These are phyloP conservation scores for Scomber japonicus DNA, from an alignment of 2,113 vertebrate species.

Conservation along the genomic window DNA sequence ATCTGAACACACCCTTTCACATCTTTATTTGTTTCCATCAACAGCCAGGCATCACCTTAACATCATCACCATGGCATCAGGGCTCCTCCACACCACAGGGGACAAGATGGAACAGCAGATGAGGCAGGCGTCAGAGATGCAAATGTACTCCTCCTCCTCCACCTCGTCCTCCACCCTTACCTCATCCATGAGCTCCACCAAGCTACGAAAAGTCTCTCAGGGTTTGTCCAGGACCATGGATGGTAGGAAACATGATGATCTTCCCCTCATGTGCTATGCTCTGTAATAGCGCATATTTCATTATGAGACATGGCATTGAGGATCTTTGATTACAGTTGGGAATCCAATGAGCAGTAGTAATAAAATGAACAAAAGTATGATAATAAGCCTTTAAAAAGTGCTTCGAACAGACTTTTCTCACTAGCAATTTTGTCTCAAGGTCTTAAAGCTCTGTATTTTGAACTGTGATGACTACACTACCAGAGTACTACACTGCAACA, in stretches of 20 bases:
- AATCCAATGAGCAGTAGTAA: background rate
- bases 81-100: slow-evolving; percentile 50
- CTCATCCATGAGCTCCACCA: slow-evolving; percentile 54
- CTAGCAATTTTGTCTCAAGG: too few relatives aligned
- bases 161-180: slow-evolving; percentile 35
- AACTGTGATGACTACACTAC: background rate
- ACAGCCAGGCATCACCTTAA: background rate
- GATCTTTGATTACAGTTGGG: background rate
- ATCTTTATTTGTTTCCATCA: slow-evolving; percentile 26
- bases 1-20: background rate
- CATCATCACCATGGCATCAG: slow-evolving; percentile 52
- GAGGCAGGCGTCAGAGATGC: slow-evolving; percentile 55
- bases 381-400: background rate
- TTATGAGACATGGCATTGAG: background rate
- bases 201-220: slow-evolving; percentile 60
- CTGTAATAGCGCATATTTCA: background rate
- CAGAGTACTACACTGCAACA: background rate
- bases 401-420: background rate
- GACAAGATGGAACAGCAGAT: slow-evolving; percentile 54
- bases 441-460: too few relatives aligned
- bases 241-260: slow-evolving; percentile 42
- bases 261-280: background rate
- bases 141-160: slow-evolving; percentile 58
- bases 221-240: slow-evolving; percentile 56
- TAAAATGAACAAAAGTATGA: background rate